These are phyloP conservation scores for Aegithalos caudatus DNA, from an alignment of 2,113 vertebrate genomes.

Conservation along the genomic window DNA sequence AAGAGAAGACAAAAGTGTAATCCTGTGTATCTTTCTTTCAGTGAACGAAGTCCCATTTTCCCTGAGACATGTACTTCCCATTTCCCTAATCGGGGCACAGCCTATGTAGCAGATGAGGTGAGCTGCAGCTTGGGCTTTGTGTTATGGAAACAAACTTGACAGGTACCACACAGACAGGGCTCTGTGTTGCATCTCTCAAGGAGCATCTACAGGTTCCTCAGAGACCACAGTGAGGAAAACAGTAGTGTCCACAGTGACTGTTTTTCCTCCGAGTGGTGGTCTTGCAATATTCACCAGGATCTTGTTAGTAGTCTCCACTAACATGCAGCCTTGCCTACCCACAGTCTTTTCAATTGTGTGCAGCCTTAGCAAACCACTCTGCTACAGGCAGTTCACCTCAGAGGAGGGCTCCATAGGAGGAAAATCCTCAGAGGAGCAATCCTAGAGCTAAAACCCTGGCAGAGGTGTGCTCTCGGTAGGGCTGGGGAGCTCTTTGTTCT, in stretches of 20 bases:
- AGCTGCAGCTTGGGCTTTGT: background rate
- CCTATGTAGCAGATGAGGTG: too few species aligned
- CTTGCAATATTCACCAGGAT: background rate
- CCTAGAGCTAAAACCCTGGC: background rate
- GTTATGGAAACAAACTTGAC: background rate
- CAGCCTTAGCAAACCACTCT: accelerated
- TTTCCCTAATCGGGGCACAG: background rate
- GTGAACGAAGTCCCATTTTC: background rate
- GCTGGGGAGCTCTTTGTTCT: background rate
- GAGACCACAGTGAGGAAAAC: background rate
- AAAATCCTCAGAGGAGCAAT: background rate
- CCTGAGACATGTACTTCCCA: background rate
- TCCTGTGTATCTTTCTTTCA: background rate
- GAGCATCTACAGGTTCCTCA: background rate
- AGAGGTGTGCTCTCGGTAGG: background rate
- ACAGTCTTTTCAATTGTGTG: accelerated
- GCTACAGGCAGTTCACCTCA: background rate
- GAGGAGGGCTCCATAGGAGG: background rate
- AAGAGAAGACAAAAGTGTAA: background rate
- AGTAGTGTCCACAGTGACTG: background rate
- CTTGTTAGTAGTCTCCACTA: background rate
- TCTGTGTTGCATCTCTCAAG: background rate
- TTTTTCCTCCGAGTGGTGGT: background rate
- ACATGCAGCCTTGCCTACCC: background rate
- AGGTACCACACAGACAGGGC: background rate